phyloP scores from a whole-genome alignment of 2,113 vertebrate genomes.

The Sardina pilchardus region DNA sequence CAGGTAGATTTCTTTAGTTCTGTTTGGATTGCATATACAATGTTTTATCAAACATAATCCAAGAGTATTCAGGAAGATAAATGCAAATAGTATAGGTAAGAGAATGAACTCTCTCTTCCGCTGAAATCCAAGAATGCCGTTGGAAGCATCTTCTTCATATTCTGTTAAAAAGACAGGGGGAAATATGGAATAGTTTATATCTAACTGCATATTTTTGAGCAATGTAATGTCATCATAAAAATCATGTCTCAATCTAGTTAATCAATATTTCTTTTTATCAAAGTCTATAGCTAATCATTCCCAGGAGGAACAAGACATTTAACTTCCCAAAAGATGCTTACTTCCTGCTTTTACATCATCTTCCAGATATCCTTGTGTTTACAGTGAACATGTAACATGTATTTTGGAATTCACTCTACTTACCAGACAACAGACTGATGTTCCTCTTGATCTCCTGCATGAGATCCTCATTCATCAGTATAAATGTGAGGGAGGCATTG shows the following conservation, averaged over 20 bases:
- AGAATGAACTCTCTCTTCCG: background rate
- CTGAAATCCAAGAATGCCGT: background rate
- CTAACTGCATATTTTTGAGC: background rate
- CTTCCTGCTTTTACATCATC: background rate
- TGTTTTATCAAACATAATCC: background rate
- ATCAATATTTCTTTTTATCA: no score
- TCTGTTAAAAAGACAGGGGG: background rate
- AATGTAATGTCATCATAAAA: background rate
- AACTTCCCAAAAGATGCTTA: no score
- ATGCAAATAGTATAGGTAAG: background rate
- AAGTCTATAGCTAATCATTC: no score
- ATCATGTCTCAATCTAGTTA: no score
- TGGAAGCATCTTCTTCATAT: background rate
- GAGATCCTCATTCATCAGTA: slow-evolving; percentile 45
- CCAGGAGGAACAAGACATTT: no score
- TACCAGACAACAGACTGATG: slow-evolving; percentile 45
- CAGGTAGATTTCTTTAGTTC: background rate
- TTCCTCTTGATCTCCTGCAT: slow-evolving; percentile 50
- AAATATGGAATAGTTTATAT: background rate
- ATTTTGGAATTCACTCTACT: background rate
- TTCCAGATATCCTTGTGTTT: background rate
- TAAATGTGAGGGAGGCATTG: slow-evolving; percentile 46
- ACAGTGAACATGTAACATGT: background rate
- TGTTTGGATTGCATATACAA: background rate
- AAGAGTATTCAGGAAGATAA: background rate